These are phyloP conservation scores for Amazona guildingii DNA, from an alignment of 2,113 vertebrate genomes.

Conservation along the genomic window DNA sequence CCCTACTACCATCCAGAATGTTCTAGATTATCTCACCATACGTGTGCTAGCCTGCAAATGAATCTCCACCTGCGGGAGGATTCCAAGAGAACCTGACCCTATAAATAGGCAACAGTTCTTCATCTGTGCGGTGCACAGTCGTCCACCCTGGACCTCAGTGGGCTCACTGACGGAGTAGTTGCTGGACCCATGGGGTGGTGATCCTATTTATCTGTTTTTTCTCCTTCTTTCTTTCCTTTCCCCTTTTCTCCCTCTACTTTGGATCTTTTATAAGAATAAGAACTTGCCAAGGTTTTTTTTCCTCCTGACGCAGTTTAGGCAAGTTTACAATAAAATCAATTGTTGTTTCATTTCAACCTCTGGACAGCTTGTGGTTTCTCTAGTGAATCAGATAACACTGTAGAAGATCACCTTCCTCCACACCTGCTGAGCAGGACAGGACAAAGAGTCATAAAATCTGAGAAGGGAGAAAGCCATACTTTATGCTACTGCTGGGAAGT, in stretches of 20 bases:
- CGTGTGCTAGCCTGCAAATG: not conserved
- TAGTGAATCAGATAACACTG: not conserved
- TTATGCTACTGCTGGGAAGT: not conserved
- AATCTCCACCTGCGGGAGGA: not conserved
- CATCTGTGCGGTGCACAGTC: too few species aligned
- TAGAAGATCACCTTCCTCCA: not conserved
- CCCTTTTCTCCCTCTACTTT: not conserved
- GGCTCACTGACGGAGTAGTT: not conserved
- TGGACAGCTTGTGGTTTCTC: not conserved
- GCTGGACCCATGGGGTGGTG: not conserved
- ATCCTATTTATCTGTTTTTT: not conserved
- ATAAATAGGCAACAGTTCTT: not conserved
- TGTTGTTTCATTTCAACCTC: not conserved
- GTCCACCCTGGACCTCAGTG: not conserved
- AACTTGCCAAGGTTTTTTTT: not conserved
- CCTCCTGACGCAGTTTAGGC: not conserved
- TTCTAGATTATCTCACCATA: not conserved
- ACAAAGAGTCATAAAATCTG: not conserved
- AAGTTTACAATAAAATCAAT: not conserved
- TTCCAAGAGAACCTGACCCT: not conserved
- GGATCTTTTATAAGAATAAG: not conserved
- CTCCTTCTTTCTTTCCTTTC: not conserved
- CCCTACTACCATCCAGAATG: not conserved
- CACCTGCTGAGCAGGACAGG: not conserved
- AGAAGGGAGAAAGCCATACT: not conserved